These are phyloP conservation scores for Netelia inedita DNA, from an alignment of 2,888 invertebrate species.

Conservation along the genomic window DNA sequence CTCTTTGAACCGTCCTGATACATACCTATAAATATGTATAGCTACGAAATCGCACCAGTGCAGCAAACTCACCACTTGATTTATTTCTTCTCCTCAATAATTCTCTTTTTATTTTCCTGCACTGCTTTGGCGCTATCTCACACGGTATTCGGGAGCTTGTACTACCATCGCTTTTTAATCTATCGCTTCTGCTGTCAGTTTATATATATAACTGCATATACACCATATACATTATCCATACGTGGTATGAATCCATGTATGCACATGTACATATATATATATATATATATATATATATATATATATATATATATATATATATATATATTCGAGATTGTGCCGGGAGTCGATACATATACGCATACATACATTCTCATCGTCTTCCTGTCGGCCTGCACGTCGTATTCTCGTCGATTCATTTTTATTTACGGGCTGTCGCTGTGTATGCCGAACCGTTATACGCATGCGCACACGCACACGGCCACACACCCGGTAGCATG, in stretches of 20 bases:
- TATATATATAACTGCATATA: neutral
- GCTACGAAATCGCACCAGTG: conserved; percentile 48
- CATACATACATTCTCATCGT: conserved; percentile 39
- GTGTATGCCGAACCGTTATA: conserved; percentile 21
- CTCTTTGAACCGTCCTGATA: too few species aligned
- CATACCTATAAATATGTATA: too few species aligned
- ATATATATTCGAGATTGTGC: neutral
- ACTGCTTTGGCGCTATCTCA: conserved; percentile 34
- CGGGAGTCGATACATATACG: neutral
- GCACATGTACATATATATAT: conserved; percentile 15
- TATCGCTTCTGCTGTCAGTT: conserved; percentile 64
- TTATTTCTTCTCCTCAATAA: conserved; percentile 80
- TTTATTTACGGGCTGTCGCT: conserved; percentile 78
- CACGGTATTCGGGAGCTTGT: conserved; percentile 59
- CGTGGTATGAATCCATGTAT: conserved; percentile 19
- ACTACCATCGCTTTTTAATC: conserved; percentile 74
- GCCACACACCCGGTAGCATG: neutral
- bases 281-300: conserved; percentile 23
- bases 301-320: conserved; percentile 15
- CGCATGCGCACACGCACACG: conserved; percentile 1
- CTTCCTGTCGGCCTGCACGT: conserved; percentile 61
- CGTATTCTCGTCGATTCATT: conserved; percentile 75
- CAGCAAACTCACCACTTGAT: conserved; percentile 73
- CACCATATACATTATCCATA: neutral
- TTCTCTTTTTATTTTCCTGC: conserved; percentile 79